Percentiles rank a stretch among this genome's conserved stretches.
phyloP scores from a whole-genome alignment of 1,140 invertebrate species.

The Drosophila yakuba region DNA sequence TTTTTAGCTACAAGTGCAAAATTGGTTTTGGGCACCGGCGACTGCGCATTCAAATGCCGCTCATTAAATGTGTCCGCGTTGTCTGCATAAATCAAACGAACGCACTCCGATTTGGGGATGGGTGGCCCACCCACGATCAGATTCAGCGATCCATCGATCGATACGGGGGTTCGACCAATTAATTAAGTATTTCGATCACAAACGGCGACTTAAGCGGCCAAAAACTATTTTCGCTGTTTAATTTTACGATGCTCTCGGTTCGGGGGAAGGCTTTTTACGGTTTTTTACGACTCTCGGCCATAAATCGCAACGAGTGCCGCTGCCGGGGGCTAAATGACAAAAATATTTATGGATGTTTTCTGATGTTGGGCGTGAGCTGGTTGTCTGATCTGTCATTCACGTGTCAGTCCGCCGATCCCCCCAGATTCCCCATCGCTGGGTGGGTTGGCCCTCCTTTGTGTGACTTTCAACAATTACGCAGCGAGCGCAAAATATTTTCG shows the following conservation, averaged over 20 bases:
- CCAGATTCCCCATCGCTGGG: background rate
- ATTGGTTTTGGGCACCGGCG: constrained; percentile 25
- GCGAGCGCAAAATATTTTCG: constrained; percentile 59
- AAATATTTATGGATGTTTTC: constrained; percentile 80
- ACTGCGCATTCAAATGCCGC: constrained; percentile 68
- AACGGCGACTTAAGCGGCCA: constrained; percentile 51
- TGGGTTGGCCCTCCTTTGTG: constrained; percentile 16
- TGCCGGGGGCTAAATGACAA: constrained; percentile 63
- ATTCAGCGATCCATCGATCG: constrained; percentile 22
- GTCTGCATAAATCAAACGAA: constrained; percentile 75
- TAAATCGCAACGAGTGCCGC: constrained; percentile 56
- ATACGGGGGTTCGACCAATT: constrained; percentile 48
- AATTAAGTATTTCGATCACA: constrained; percentile 77
- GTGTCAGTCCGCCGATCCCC: constrained; percentile 18
- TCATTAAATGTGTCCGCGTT: constrained; percentile 65
- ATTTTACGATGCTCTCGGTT: constrained; percentile 59
- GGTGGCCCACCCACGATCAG: constrained; percentile 68
- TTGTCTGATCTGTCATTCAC: constrained; percentile 66
- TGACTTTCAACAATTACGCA: constrained; percentile 64
- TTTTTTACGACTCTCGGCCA: constrained; percentile 71
- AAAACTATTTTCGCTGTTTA: constrained; percentile 76
- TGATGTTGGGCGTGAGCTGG: constrained; percentile 67
- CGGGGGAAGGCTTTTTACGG: constrained; percentile 61
- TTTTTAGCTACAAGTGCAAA: constrained; percentile 59
- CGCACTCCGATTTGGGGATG: constrained; percentile 30